phyloP scores from a whole-genome alignment of 2,797 vertebrate genomes.

The Bufotes viridis region DNA sequence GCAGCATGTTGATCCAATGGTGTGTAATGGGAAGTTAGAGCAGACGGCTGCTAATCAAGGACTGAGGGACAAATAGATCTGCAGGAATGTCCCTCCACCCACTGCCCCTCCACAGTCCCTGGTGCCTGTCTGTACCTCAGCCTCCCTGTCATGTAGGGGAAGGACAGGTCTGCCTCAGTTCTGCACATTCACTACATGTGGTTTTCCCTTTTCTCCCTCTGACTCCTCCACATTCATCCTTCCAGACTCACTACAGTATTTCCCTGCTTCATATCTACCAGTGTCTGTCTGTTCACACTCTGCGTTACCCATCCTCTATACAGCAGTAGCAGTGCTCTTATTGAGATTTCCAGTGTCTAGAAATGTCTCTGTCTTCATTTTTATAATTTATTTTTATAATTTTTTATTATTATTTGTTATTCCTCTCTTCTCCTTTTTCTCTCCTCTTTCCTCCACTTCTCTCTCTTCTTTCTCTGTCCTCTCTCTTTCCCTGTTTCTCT shows the following conservation, averaged over 20 bases:
- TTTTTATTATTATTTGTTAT: background rate
- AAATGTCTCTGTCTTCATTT: background rate
- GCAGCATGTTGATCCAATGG: constrained; percentile 60
- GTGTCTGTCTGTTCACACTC: background rate
- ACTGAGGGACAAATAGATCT: constrained; percentile 71
- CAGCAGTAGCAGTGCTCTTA: background rate
- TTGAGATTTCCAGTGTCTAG: background rate
- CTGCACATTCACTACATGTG: background rate
- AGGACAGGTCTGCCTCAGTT: background rate
- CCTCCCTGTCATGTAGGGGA: background rate
- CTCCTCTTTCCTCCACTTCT: background rate
- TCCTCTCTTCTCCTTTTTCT: background rate
- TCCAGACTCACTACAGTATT: background rate
- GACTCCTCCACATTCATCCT: background rate
- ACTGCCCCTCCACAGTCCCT: background rate
- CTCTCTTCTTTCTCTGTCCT: background rate
- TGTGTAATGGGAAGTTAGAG: constrained; percentile 59
- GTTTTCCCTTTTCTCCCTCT: background rate
- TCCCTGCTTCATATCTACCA: background rate
- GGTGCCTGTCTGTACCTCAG: too few relatives aligned
- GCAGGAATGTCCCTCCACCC: constrained; percentile 25
- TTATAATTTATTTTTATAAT: background rate
- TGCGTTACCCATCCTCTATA: background rate
- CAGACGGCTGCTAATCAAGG: constrained; percentile 80
- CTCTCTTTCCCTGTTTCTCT: background rate